These are phyloP conservation scores for Myotis daubentonii DNA, from an alignment of 2,797 vertebrate species.

Conservation along the genomic window DNA sequence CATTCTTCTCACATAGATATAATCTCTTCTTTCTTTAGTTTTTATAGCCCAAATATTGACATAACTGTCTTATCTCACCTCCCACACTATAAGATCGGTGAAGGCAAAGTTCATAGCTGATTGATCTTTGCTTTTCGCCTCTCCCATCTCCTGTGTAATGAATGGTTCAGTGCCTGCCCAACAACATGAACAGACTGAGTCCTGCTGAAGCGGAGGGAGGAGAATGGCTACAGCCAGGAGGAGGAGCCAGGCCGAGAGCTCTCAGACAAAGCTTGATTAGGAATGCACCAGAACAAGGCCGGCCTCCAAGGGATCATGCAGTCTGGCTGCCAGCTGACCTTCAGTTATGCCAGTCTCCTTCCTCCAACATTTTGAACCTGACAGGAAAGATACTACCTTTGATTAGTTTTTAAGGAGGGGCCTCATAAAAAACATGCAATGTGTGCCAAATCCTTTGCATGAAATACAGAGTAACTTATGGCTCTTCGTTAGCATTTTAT, in stretches of 20 bases:
- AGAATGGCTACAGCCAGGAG: not conserved
- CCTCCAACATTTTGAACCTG: not conserved
- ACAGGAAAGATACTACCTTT: not conserved
- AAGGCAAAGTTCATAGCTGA: not conserved
- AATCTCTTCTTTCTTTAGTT: not conserved
- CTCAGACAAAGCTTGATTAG: not conserved
- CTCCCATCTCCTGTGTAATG: not conserved
- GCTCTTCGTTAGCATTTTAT: slow-evolving; percentile 36
- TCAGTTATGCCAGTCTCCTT: not conserved
- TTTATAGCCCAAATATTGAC: not conserved
- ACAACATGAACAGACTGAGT: fast-evolving
- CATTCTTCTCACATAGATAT: not conserved
- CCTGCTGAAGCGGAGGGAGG: not conserved
- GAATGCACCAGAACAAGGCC: not conserved
- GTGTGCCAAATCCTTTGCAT: not conserved
- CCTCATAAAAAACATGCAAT: not conserved
- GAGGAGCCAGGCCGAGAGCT: no score
- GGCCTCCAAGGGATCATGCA: not conserved
- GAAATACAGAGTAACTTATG: not conserved
- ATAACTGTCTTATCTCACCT: not conserved
- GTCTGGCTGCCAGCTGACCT: not conserved
- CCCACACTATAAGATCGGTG: not conserved
- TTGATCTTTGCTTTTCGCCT: not conserved
- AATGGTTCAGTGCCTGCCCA: not conserved
- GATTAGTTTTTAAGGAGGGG: slow-evolving; percentile 47